phyloP scores from a whole-genome alignment of 2,797 vertebrate species.

The Synanceia verrucosa region DNA sequence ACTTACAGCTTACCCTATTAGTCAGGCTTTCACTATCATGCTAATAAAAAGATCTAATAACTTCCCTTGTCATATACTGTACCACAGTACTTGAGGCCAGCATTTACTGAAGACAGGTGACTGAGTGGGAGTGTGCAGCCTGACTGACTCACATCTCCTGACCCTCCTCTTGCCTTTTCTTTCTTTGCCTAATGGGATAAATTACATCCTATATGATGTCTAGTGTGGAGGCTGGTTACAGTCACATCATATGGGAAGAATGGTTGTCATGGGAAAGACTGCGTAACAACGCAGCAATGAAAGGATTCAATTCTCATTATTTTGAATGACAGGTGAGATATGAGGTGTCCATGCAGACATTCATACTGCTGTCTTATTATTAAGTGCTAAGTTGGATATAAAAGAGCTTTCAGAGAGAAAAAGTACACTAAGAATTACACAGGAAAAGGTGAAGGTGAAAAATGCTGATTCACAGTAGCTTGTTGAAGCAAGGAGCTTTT shows the following conservation, averaged over 20 bases:
- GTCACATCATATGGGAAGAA: not conserved
- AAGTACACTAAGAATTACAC: not conserved
- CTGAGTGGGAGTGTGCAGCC: constrained; percentile 2
- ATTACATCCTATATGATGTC: not conserved
- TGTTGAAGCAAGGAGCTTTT: not conserved
- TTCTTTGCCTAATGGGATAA: not conserved
- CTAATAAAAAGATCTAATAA: constrained; percentile 29
- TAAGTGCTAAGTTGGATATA: not conserved
- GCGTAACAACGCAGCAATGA: not conserved
- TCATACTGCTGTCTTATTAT: not conserved
- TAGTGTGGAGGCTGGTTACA: not conserved
- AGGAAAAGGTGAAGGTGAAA: not conserved
- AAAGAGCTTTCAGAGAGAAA: constrained; percentile 1
- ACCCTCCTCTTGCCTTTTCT: not conserved
- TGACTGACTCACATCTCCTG: constrained; percentile 5
- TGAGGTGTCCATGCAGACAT: not conserved
- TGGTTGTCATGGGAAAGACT: not conserved
- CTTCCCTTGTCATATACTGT: constrained; percentile 3
- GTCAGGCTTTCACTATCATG: constrained; percentile 47
- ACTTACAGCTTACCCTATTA: constrained; percentile 34
- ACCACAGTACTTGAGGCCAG: not conserved
- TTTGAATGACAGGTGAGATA: not conserved
- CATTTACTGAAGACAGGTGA: not conserved
- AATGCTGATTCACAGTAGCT: not conserved
- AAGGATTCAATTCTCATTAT: not conserved